Conservation (phyloP, 2,888 invertebrate species). For the Dolichomitus sp. region DNA sequence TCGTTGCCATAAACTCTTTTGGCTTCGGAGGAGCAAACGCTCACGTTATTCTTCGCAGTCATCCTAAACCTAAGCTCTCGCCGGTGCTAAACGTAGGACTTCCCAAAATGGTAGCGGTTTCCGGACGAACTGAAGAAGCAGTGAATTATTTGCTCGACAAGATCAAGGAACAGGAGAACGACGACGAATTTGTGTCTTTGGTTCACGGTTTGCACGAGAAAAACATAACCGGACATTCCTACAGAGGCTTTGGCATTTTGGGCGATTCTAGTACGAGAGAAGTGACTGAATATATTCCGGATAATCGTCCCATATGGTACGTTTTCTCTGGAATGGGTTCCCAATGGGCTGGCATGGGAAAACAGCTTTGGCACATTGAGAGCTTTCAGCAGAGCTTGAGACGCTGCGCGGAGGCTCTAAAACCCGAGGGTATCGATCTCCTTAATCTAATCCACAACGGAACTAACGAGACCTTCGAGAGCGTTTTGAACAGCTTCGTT, state of each 20-base stretch:
- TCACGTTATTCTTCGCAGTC: constrained; percentile 95
- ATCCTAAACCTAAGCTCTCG: constrained; percentile 90
- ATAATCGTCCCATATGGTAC: constrained; percentile 96
- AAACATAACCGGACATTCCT: constrained; percentile 92
- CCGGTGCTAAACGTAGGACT: constrained; percentile 87
- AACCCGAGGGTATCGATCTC: constrained; percentile 94
- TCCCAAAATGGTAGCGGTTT: constrained; percentile 92
- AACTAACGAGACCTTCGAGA: constrained; percentile 93
- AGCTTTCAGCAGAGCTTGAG: constrained; percentile 93
- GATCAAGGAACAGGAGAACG: constrained; percentile 88
- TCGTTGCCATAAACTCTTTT: constrained; percentile 97
- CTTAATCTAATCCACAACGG: constrained; percentile 92
- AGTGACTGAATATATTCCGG: constrained; percentile 86
- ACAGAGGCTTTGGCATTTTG: constrained; percentile 94
- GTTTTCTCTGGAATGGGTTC: constrained; percentile 99
- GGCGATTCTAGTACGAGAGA: constrained; percentile 88
- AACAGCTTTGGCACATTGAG: constrained; percentile 94
- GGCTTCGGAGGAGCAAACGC: constrained; percentile 99
- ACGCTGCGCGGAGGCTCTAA: constrained; percentile 92
- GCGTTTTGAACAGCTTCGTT: constrained; percentile 96
- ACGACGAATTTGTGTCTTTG: constrained; percentile 92
- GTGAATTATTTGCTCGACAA: constrained; percentile 90
- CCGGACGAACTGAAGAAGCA: constrained; percentile 95
- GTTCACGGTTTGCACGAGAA: constrained; percentile 91
- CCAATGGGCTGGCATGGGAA: constrained; percentile 99